Evolutionary conservation across 2,797 vertebrate species (phyloP).

Genomic region (Cuniculus paca): DNA sequence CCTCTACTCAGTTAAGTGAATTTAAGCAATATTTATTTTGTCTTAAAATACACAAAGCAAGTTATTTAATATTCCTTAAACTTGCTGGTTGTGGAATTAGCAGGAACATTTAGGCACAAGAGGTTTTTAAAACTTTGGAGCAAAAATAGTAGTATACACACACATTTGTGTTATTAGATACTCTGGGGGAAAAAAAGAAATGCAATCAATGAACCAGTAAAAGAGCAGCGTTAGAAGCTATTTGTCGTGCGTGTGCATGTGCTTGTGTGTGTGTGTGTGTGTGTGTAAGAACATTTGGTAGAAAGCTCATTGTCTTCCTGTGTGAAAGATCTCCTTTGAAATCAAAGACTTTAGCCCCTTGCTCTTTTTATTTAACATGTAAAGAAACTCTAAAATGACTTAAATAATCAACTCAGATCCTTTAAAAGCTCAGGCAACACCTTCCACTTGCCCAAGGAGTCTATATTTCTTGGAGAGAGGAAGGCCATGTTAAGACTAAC

Average conservation of each 20-base stretch:
- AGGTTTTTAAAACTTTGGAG: slow-evolving; percentile 26
- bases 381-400: slow-evolving; percentile 47
- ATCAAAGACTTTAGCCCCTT: slow-evolving; percentile 27
- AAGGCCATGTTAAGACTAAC: slow-evolving; percentile 32
- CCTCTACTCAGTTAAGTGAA: slow-evolving; percentile 8
- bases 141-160: neutral
- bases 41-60: slow-evolving; percentile 20
- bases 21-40: slow-evolving; percentile 49
- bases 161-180: neutral
- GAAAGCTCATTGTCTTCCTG: neutral
- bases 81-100: neutral
- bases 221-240: slow-evolving; percentile 1
- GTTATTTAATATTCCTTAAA: slow-evolving; percentile 24
- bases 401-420: slow-evolving; percentile 27
- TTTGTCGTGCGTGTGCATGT: neutral
- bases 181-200: slow-evolving; percentile 3
- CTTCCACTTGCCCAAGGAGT: slow-evolving; percentile 35
- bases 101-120: neutral
- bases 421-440: slow-evolving; percentile 71
- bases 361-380: neutral
- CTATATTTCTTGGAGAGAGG: slow-evolving; percentile 51
- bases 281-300: slow-evolving; percentile 18
- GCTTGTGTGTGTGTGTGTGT: neutral
- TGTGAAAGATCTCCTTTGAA: slow-evolving; percentile 58
- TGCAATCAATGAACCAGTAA: neutral